Evolutionary conservation across 2,888 invertebrate species (phyloP), one percentile per base, ranked within the genome.

Genomic region (Parnassius mnemosyne): DNA sequence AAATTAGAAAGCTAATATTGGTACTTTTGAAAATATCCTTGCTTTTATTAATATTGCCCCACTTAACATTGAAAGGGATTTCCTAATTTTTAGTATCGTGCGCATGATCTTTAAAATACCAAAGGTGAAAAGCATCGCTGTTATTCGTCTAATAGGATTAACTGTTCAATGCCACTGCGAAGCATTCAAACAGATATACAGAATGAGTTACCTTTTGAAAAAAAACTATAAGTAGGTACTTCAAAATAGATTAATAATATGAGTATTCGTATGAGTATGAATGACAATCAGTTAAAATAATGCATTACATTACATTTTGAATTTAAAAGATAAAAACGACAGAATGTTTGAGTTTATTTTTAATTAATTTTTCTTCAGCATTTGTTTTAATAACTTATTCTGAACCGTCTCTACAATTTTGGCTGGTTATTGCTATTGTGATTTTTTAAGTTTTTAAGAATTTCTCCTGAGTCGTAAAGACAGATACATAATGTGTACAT

Each of bases 1-100:
- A 83, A 83, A 84, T 80, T 79, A 78, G 77, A 74, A 69, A 50
- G 73, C 72, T 83, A 81, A 78, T 77, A 77, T 79, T 85, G 83
- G 77, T 71, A 53, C 67, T 57, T 65, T 73, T 67, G 67, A 66
- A 70, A 73, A 66, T 67, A 72, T 67, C 69, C 66, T 64, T 66
- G 66, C 62, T 54, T 70, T 69, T 73, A 56, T 61, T 53, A 56
- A 52, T 53, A 52, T 46, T 53, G 55, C 9, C 42, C 61, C 16
- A 52, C 59, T 52, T 59, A 52, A 52, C 59, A 63, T 59, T 59
- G 63, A 52, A 59, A 56, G 56, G 55, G 55, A 59, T 63, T 59
- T 52, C 63, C 25, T 47, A 55, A 63, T 34, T 54, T 16, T 51
- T 44, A 47, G 59, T 56, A 55, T 16, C 63, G 56, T 59, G 55